Evolutionary conservation across 2,888 invertebrate species (phyloP), one percentile per base, ranked within the genome.

Genomic region (Barypeithes pellucidus): DNA sequence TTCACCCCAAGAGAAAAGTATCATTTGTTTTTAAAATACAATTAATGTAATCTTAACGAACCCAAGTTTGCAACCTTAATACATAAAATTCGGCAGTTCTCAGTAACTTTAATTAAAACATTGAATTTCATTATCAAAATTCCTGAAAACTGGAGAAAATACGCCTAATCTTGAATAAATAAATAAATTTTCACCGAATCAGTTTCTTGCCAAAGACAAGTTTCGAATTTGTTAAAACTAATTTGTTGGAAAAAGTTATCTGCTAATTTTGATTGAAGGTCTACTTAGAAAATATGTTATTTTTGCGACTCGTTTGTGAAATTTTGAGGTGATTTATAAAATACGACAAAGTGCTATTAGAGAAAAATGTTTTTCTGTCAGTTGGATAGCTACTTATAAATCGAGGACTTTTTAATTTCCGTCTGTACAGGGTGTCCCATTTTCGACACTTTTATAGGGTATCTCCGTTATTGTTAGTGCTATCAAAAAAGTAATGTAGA

Each of bases 51-150:
- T 61, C 43, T 61, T 61, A 61, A 43, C 45, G 61, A 61, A 61
- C 43, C 43, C 43, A 61, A 41, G 43, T 61, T 61, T 41, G 45
- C 45, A 16, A 22, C 41, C 36, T 41, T 61, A 24, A 41, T 61
- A 61, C 61, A 61, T 61, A 61, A 61, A 61, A 45, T 61, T 61
- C 29, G 43, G 67, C 59, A 59, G 45, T 67, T 59, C 59, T 59
- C 67, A 57, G 33, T 67, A 50, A 68, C 61, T 60, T 68, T 68
- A 68, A 68, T 68, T 68, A 68, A 68, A 68, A 68, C 57, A 60
- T 61, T 52, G 61, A 68, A 68, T 60, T 68, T 68, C 60, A 50
- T 68, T 68, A 68, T 68, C 61, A 24, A 22, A 57, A 57, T 33
- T 36, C 43, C 29, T 29, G 47, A 63, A 52, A 60, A 60, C 50